Conservation (phyloP, 1,140 invertebrate genomes). For the Araneus ventricosus region DNA sequence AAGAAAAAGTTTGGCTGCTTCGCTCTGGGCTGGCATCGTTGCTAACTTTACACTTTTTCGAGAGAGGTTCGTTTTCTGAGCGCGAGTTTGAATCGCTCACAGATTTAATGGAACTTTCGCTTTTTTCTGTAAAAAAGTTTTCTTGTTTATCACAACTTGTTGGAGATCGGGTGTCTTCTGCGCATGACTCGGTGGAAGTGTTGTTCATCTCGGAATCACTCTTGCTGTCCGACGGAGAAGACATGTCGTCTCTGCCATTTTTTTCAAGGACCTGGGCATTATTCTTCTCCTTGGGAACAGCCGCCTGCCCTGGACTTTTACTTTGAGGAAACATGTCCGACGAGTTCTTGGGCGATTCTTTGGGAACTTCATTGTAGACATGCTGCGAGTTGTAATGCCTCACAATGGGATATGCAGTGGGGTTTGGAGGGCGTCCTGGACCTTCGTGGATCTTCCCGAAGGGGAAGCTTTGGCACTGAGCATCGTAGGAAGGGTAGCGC, state of each 20-base stretch:
- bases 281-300: constrained; percentile 46
- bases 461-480: constrained; percentile 70
- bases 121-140: constrained; percentile 34
- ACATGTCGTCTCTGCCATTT: constrained; percentile 59
- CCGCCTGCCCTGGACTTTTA: constrained; percentile 52
- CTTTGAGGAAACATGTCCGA: constrained; percentile 58
- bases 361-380: constrained; percentile 54
- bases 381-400: constrained; percentile 66
- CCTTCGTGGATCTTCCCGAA: constrained; percentile 57
- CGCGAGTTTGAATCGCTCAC: constrained; percentile 43
- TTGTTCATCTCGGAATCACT: constrained; percentile 71
- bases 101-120: constrained; percentile 58
- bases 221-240: constrained; percentile 63
- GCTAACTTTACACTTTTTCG: constrained; percentile 61
- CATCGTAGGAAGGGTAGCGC: constrained; percentile 56
- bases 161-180: constrained; percentile 70
- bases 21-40: constrained; percentile 60
- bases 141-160: constrained; percentile 70
- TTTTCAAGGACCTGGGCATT: constrained; percentile 37
- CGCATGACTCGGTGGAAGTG: constrained; percentile 70
- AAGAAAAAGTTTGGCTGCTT: constrained; percentile 70
- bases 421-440: constrained; percentile 48
- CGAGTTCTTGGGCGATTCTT: constrained; percentile 48
- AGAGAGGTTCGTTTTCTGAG: constrained; percentile 20
- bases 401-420: constrained; percentile 58